phyloP scores from a whole-genome alignment of 2,113 vertebrate species.

The Perca schrenkii region DNA sequence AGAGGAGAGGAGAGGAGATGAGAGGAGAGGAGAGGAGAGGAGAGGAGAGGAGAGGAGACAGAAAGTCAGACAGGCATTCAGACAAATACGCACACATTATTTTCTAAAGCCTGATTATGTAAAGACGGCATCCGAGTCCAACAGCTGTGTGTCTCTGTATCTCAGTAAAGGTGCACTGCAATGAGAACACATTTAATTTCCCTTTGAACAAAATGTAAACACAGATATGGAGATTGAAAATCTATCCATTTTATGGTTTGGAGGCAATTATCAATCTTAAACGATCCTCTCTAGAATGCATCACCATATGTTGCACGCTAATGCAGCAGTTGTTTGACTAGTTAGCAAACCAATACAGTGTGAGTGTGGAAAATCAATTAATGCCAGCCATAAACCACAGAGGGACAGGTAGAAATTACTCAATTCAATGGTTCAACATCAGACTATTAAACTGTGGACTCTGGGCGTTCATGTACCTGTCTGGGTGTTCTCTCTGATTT shows the following conservation, averaged over 20 bases:
- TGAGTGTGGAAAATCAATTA: conserved; percentile 28
- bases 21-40: background rate
- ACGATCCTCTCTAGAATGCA: background rate
- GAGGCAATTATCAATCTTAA: conserved; percentile 7
- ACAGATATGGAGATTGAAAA: conserved; percentile 28
- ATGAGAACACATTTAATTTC: conserved; percentile 5
- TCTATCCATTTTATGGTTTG: background rate
- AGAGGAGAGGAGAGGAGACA: background rate
- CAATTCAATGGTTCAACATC: conserved; percentile 33
- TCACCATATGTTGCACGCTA: conserved; percentile 13
- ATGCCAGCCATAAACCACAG: conserved; percentile 33
- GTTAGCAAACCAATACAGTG: conserved; percentile 15
- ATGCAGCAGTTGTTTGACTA: conserved; percentile 34
- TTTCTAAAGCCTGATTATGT: conserved; percentile 3
- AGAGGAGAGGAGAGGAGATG: background rate
- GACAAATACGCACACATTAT: conserved; percentile 7
- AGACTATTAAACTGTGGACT: conserved; percentile 6
- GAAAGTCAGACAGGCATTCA: conserved; percentile 14
- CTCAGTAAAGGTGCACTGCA: conserved; percentile 1
- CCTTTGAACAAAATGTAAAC: conserved; percentile 34
- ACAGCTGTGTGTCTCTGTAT: background rate
- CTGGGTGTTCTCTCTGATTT: conserved; percentile 95
- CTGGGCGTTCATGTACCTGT: conserved; percentile 86
- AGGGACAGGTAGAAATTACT: conserved; percentile 41
- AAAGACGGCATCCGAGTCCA: conserved; percentile 5